Conservation (phyloP, 2,797 vertebrate species). For the Sebastes oblongus region DNA sequence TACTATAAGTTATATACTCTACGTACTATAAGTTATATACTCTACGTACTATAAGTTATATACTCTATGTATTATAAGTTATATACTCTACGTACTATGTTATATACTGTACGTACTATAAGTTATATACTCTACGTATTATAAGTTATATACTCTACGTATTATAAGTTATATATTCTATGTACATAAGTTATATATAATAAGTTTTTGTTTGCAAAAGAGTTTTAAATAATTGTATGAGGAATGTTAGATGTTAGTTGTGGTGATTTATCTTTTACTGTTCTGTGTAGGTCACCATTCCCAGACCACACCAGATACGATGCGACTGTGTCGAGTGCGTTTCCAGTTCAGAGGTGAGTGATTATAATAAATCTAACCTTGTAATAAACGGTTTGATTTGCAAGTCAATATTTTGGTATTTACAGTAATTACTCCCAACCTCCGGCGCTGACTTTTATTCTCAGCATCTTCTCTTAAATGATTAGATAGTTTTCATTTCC, state of each 20-base stretch:
- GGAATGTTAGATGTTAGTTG: not conserved
- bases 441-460: not conserved
- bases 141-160: too few relatives aligned
- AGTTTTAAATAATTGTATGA: not conserved
- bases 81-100: too few relatives aligned
- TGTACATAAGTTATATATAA: too few relatives aligned
- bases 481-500: not conserved
- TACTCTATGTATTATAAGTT: too few relatives aligned
- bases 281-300: slow-evolving; percentile 86
- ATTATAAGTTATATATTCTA: too few relatives aligned
- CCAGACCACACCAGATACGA: slow-evolving; percentile 93
- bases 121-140: too few relatives aligned
- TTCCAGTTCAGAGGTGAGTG: slow-evolving; percentile 88
- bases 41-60: too few relatives aligned
- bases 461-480: not conserved
- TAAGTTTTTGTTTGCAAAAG: not conserved
- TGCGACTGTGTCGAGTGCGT: slow-evolving; percentile 97
- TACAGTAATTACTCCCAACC: not conserved
- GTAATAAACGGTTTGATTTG: too few relatives aligned
- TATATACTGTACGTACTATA: too few relatives aligned
- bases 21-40: too few relatives aligned
- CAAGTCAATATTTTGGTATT: not conserved
- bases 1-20: too few relatives aligned
- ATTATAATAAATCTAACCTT: too few relatives aligned
- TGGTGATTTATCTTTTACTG: not conserved